Base-by-base conservation (phyloP, 2,113 vertebrate species). In the Electrona antarctica region DNA sequence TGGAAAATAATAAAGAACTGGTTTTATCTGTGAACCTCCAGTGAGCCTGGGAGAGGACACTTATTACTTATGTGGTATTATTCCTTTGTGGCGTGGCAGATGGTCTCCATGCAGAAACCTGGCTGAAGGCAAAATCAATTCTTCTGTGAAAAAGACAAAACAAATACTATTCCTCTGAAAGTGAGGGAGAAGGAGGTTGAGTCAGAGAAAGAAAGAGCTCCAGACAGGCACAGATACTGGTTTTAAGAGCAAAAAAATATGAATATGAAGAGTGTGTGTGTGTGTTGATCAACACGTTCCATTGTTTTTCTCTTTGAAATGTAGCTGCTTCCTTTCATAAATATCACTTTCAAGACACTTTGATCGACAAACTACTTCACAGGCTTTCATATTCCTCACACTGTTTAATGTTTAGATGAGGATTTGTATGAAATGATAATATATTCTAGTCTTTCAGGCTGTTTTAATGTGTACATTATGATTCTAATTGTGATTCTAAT, bases 121-220 rank as follows among this genome's bases (percentile, higher is more conserved):
- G 13, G 59, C 80, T 79, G 57, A 74, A 80, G 65, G 74, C 85
- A 60, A 85, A 88, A 90, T 87, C 84, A 80, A 77, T 89, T 87
- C 74, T 77, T 46, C 74, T 7, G 0, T 80, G 55, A 45, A 63
- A 83, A 74, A 76, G n/a, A 84, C 72, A 67, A 87, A 84, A 79
- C 80, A 77, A 84, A 84, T 64, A 70, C 55, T 70, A 64, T 73
- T 80, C 75, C 81, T 82, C 55, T 57, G 46, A 76, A 76, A 69
- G 29, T 48, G 54, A 80, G 33, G 33, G 33, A 41, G 33, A 41
- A 6, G 33, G 33, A 41, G 33, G 21, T 21, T 21, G 21, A 41
- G 33, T 4, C 33, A 41, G 33, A 41, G 33, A 52, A 73, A 71
- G 60, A 54, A 63, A 67, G 64, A 54, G 51, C 69, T 64, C 50